A percentile compares a stretch with the other conserved stretches of the same genome.
Evolutionary conservation across 2,113 vertebrate genomes (phyloP).

Genomic region (Toxotes jaculatrix): DNA sequence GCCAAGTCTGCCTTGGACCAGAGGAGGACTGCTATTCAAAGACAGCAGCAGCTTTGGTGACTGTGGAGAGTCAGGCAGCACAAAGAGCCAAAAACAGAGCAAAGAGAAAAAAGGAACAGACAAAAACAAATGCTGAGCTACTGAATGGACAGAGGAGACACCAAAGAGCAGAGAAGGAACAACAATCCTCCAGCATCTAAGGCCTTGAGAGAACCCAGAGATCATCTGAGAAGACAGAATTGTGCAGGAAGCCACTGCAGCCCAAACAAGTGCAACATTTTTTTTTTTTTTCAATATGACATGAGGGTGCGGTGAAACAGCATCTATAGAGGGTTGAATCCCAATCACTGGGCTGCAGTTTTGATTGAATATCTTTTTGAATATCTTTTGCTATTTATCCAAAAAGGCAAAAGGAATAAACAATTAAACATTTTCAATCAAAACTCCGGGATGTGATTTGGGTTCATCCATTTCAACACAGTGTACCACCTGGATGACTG

Average conservation of each 20-base stretch:
- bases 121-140: slow-evolving; percentile 32
- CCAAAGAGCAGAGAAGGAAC: slow-evolving; percentile 25
- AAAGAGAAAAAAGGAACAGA: slow-evolving; percentile 10
- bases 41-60: slow-evolving; percentile 57
- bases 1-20: slow-evolving; percentile 61
- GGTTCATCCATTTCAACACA: background rate
- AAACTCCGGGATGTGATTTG: background rate
- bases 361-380: background rate
- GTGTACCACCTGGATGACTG: background rate
- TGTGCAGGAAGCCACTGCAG: slow-evolving; percentile 5
- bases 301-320: background rate
- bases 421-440: background rate
- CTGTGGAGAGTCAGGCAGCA: slow-evolving; percentile 38
- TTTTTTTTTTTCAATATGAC: background rate
- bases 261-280: background rate
- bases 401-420: background rate
- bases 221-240: background rate
- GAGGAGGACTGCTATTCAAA: slow-evolving; percentile 59
- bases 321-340: background rate
- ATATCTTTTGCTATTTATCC: background rate
- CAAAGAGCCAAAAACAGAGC: slow-evolving; percentile 53
- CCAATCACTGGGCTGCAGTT: background rate
- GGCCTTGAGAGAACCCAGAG: background rate
- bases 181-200: slow-evolving; percentile 8
- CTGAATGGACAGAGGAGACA: slow-evolving; percentile 29